Evolutionary conservation across 2,113 vertebrate species (phyloP).

Genomic region (Heliornis fulica): DNA sequence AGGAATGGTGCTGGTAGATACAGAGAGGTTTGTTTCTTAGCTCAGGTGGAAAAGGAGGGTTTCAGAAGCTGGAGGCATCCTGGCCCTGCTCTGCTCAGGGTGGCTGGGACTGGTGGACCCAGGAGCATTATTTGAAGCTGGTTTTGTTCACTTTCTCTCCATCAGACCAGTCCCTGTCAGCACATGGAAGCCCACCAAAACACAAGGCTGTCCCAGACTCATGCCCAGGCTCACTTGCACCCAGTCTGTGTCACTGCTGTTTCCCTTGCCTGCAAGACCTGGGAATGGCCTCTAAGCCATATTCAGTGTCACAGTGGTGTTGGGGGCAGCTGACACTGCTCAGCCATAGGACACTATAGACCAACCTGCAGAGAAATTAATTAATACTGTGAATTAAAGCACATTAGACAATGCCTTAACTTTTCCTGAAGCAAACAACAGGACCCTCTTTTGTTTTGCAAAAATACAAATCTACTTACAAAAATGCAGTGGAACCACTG

Average conservation of each 20-base stretch:
- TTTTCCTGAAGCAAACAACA: not conserved
- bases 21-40: fast-evolving
- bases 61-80: not conserved
- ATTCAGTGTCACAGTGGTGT: fast-evolving
- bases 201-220: not conserved
- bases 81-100: not conserved
- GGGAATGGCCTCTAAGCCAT: not conserved
- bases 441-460: not conserved
- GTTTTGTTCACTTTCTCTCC: not conserved
- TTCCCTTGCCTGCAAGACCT: not conserved
- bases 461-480: not conserved
- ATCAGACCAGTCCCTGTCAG: not conserved
- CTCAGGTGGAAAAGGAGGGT: not conserved
- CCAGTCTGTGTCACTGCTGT: fast-evolving
- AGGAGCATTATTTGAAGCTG: fast-evolving
- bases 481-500: not conserved
- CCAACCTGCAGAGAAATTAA: not conserved
- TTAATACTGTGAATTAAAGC: not conserved
- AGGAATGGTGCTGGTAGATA: not conserved
- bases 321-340: not conserved
- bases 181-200: not conserved
- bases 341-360: not conserved
- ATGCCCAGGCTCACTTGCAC: fast-evolving
- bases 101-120: not conserved
- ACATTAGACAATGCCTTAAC: fast-evolving